Percentiles rank a stretch among this genome's conserved stretches.
Evolutionary conservation across 2,113 vertebrate species (phyloP).

Genomic region (Zapus hudsonius): DNA sequence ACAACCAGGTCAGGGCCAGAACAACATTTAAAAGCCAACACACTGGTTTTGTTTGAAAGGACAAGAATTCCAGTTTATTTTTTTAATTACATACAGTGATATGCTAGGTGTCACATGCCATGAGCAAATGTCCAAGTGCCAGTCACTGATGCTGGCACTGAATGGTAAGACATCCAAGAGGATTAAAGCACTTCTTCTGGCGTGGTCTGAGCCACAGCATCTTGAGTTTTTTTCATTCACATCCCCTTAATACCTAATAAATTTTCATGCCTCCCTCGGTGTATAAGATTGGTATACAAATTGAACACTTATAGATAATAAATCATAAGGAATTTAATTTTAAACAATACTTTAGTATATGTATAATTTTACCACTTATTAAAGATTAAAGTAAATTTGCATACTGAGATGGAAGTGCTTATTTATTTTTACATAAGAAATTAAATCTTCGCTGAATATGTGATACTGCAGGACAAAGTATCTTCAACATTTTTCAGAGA

Average conservation of each 20-base stretch:
- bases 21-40: neutral
- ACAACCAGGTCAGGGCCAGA: neutral
- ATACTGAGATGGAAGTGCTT: neutral
- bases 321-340: neutral
- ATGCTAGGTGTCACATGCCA: neutral
- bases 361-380: neutral
- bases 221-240: neutral
- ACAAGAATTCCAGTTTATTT: neutral
- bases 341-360: neutral
- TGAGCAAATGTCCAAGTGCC: neutral
- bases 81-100: neutral
- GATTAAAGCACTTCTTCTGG: neutral
- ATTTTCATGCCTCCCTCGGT: too few relatives aligned
- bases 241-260: neutral
- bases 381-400: neutral
- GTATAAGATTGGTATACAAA: neutral
- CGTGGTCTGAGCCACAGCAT: neutral
- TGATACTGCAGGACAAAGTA: neutral
- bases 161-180: neutral
- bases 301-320: neutral
- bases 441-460: neutral
- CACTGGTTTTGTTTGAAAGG: neutral
- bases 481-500: neutral
- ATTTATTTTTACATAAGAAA: neutral
- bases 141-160: neutral